Evolutionary conservation across 2,797 vertebrate species (phyloP), one percentile per base, ranked within the genome.

Genomic region (Clarias pachynema): DNA sequence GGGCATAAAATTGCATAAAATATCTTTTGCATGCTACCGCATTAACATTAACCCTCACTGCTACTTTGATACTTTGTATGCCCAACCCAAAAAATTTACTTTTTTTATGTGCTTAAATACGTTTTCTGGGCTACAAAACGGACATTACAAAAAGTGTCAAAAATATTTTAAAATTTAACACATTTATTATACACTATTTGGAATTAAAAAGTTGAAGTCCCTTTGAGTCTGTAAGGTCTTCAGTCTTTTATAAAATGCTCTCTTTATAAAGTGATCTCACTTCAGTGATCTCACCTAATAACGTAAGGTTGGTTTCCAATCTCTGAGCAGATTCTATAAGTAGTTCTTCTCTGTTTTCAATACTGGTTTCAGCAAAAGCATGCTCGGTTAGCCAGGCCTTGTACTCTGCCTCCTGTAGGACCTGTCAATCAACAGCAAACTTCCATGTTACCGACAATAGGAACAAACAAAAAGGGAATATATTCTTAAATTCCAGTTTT

Each of bases 281-380:
- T 9, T 44, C 24, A 49, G 49, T 79, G 34, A n/a, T 65, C 86
- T 87, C 92, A 97, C 98, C 98, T 4, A 99, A 93, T 80, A 99
- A 94, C 0, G 96, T 98, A 79, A 99, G 95, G 81, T 96, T 88
- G 0, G 91, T 97, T 93, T 99, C 98, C 90, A 99, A 92, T 68
- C 91, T 95, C 89, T 93, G 86, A 0, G 96, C 95, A 9, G 98
- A 98, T 69, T 97, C 96, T 75, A 96, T 92, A 79, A 99, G 92
- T 66, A 98, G 91, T 87, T 97, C 95, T 83, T 99, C 98, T 86
- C 96, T 92, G 86, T 95, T 95, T 90, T 98, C 98, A 65, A 99
- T 99, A 92, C 95, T 97, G 90, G 96, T 97, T 92, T 99, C 98
- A 5, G 98, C 98, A 91, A 95, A 89, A 89, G 94, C 92, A 56